phyloP scores from a whole-genome alignment of 2,797 vertebrate genomes.

The Bryconaethiops microstoma region DNA sequence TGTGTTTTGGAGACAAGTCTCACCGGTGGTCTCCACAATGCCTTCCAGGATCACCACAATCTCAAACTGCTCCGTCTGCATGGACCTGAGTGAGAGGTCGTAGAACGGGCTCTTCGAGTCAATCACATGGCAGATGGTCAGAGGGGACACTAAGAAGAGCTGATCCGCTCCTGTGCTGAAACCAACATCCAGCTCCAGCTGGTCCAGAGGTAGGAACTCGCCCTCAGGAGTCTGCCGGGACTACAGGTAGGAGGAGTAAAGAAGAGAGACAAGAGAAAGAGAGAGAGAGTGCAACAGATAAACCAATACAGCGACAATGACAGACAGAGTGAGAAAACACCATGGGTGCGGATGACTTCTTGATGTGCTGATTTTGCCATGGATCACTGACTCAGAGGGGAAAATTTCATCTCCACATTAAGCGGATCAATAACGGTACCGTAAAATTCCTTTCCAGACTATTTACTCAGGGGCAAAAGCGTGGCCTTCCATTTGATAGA shows the following conservation, averaged over 20 bases:
- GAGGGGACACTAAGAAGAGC: slow-evolving; percentile 68
- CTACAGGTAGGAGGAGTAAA: slow-evolving; percentile 32
- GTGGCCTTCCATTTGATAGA: not conserved
- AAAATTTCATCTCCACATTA: slow-evolving; percentile 23
- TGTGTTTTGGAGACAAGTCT: slow-evolving; percentile 34
- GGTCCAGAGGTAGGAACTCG: slow-evolving; percentile 66
- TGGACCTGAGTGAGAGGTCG: slow-evolving; percentile 63
- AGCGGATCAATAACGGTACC: slow-evolving; percentile 31
- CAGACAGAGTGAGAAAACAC: slow-evolving; percentile 13
- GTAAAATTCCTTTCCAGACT: slow-evolving; percentile 7
- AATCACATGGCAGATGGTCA: slow-evolving; percentile 68
- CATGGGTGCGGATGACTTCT: not conserved
- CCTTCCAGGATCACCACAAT: slow-evolving; percentile 70
- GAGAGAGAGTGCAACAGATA: not conserved
- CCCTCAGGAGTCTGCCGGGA: slow-evolving; percentile 67
- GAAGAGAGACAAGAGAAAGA: not conserved
- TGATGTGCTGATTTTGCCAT: not conserved
- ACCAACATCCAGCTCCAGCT: slow-evolving; percentile 67
- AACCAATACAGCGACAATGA: slow-evolving; percentile 1
- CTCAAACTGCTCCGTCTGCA: slow-evolving; percentile 68
- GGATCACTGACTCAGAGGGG: slow-evolving; percentile 6
- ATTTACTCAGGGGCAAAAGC: slow-evolving; percentile 10
- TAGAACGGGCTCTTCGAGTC: slow-evolving; percentile 66
- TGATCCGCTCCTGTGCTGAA: slow-evolving; percentile 67
- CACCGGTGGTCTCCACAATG: slow-evolving; percentile 68